Base-by-base conservation (phyloP, 2,888 invertebrate species). In the Syritta pipiens region DNA sequence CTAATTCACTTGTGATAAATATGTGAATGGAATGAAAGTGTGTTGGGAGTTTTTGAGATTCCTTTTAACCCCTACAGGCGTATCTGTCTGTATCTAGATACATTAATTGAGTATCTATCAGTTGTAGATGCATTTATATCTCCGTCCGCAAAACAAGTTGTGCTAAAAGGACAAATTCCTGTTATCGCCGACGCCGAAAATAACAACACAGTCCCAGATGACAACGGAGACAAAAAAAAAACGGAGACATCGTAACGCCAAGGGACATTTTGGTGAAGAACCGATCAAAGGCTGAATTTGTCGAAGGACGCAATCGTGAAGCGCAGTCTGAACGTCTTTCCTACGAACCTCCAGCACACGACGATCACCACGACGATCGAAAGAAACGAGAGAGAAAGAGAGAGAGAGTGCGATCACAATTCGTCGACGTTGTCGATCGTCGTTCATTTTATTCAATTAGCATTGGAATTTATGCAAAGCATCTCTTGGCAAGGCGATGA, bases 371-470 rank as follows among this genome's bases (percentile, higher is more conserved):
- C 28, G 46, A 42, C 24, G 53, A 32, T 60, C 32, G 42, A 24
- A 59, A 37, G 48, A 60, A 7, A 14, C 19, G 37, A 37, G 37
- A 37, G 37, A 37, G 28, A 28, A n/a, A n/a, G 75, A 62, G 62
- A 76, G 79, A 79, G 79, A 74, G 79, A 74, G 79, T 79, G 79
- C 79, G 79, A 79, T 79, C 79, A 74, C 74, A 74, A 79, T 79
- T 79, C 79, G 74, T 74, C 79, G 79, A 74, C 67, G 67, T 62
- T 72, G 72, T 79, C 79, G 79, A 79, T 74, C 79, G 79, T 83
- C 83, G 83, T 84, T 83, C 83, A 83, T 83, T 83, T 84, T 82
- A 83, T 84, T 84, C 84, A 84, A 84, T 84, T 84, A 84, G 84
- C 83, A 82, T 81, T 77, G 83, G 83, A 83, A 83, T 83, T 83